Conservation (phyloP, 2,888 invertebrate genomes). For the Noctua comes region DNA sequence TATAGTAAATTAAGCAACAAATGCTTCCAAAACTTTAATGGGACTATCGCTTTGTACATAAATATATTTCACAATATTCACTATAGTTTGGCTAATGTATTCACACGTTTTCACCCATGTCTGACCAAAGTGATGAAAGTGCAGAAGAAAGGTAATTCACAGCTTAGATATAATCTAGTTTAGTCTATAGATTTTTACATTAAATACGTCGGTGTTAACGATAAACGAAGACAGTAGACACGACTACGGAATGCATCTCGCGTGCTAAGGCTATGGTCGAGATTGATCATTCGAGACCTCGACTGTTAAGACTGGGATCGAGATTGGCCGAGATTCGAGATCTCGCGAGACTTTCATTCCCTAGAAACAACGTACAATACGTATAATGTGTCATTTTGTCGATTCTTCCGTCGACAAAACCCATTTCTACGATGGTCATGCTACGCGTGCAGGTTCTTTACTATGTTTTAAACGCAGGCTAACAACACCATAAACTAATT, state of each 20-base stretch:
- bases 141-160: constrained; percentile 81
- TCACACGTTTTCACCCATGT: constrained; percentile 74
- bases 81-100: constrained; percentile 38
- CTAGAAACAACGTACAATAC: neutral
- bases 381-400: too few relatives aligned
- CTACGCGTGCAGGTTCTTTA: neutral
- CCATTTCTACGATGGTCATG: too few relatives aligned
- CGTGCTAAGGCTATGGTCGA: neutral
- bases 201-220: neutral
- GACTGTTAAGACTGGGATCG: neutral
- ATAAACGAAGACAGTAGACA: neutral
- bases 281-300: neutral
- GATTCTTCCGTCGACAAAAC: too few relatives aligned
- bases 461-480: neutral
- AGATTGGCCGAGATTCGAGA: neutral
- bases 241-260: neutral
- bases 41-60: constrained; percentile 13
- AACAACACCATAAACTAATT: neutral
- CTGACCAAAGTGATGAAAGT: constrained; percentile 82
- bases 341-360: neutral
- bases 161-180: neutral
- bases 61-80: constrained; percentile 17
- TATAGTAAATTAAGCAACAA: neutral
- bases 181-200: neutral
- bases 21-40: neutral